A percentile compares a stretch with the other conserved stretches of the same genome.
phyloP scores from a whole-genome alignment of 1,140 invertebrate genomes.

The Drosophila truncata region DNA sequence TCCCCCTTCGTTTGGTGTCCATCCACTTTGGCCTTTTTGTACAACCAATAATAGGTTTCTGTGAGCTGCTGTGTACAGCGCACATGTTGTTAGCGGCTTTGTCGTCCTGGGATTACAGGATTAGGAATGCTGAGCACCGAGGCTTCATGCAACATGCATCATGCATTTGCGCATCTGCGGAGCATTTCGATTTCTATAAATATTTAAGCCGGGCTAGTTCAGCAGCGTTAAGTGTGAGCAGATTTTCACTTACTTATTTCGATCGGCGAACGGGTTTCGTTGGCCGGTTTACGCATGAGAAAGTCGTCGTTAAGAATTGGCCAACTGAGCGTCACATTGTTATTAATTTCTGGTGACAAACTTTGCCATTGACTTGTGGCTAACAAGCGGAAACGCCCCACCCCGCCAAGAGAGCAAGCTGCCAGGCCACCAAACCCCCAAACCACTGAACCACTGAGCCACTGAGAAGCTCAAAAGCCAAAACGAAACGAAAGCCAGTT shows the following conservation, averaged over 20 bases:
- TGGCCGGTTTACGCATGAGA: constrained; percentile 64
- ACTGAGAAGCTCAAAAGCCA: constrained; percentile 63
- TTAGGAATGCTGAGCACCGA: constrained; percentile 14
- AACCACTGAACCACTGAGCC: constrained; percentile 50
- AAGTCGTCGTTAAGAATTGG: constrained; percentile 72
- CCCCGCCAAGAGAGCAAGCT: background rate
- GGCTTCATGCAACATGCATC: constrained; percentile 8
- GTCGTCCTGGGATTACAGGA: constrained; percentile 22
- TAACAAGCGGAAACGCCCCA: constrained; percentile 70
- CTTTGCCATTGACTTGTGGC: constrained; percentile 76
- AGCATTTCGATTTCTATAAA: constrained; percentile 43
- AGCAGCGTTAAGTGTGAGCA: constrained; percentile 12
- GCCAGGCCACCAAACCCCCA: constrained; percentile 33
- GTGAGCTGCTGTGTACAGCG: background rate
- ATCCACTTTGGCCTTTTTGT: background rate
- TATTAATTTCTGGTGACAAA: constrained; percentile 83
- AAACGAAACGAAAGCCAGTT: constrained; percentile 76
- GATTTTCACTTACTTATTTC: constrained; percentile 66
- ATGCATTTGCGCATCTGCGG: constrained; percentile 7
- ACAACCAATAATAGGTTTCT: background rate
- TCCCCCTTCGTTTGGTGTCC: background rate
- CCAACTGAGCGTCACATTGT: constrained; percentile 78
- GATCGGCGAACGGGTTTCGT: constrained; percentile 60
- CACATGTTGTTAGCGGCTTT: constrained; percentile 22
- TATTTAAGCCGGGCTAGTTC: constrained; percentile 38